Base-by-base conservation (phyloP, 2,888 invertebrate genomes). In the Drosophila phalerata region DNA sequence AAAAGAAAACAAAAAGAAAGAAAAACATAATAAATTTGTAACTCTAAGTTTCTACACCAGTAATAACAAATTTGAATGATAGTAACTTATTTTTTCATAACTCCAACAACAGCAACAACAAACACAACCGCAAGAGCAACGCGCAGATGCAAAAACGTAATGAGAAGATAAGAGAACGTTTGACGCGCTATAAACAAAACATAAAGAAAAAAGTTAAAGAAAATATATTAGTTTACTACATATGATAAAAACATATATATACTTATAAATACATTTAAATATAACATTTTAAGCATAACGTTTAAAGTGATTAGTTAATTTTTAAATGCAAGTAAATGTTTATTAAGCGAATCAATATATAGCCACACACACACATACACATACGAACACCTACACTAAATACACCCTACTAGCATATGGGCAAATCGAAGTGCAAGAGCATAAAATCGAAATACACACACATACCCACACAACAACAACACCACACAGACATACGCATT, bases 11-110 rank as follows among this genome's bases (percentile, higher is more conserved):
- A 55, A 38, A 55, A 52, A 25, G 51, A 42, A 69, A 67, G 68
- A 42, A 76, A 63, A 70, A 70, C 70, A 79, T 43, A 71, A 57
- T 65, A 73, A 65, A 73, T 79, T 69, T 73, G 47, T 78, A 78
- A 56, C 40, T 67, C 72, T 74, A 86, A 81, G 74, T 73, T 81
- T 75, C 70, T 68, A 80, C 63, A 73, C 58, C 69, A 85, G 68
- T 69, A 79, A 80, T 69, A 83, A 85, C 60, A 48, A 73, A 69
- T 70, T 69, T 71, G 68, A 83, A 81, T 67, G 69, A 81, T 83
- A 81, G 79, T 85, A 85, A 85, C 74, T 85, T 85, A 85, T 83
- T 88, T 83, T 86, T 88, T 73, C 72, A 73, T 70, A 69, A 66
- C 66, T 79, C 58, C 58, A 65, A 61, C 51, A 75, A 64, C 34